Percentiles rank a stretch among this genome's conserved stretches.
These are phyloP conservation scores for Drosophila nr. perissopoda DNA, from an alignment of 2,888 invertebrate species.

Conservation along the genomic window DNA sequence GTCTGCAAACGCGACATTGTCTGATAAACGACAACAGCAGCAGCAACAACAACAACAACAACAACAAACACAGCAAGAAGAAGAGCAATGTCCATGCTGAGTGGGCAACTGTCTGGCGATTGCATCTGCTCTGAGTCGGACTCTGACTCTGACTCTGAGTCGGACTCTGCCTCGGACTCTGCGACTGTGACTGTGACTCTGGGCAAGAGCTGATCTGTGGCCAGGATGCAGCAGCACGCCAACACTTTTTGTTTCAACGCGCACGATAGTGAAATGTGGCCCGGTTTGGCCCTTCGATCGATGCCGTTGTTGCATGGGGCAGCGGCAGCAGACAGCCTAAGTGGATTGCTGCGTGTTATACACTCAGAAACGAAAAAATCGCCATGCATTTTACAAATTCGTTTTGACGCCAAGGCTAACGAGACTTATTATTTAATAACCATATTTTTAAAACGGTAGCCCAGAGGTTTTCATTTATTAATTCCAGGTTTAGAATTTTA, in stretches of 20 bases:
- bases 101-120: conserved; percentile 68
- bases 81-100: conserved; percentile 53
- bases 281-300: conserved; percentile 51
- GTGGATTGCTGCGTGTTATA: conserved; percentile 62
- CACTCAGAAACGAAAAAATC: background rate
- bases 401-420: background rate
- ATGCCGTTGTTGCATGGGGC: conserved; percentile 13
- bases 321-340: conserved; percentile 75
- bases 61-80: conserved; percentile 22
- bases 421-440: background rate
- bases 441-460: background rate
- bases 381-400: background rate
- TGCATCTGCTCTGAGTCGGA: conserved; percentile 58
- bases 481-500: background rate
- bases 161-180: conserved; percentile 40
- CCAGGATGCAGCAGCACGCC: conserved; percentile 74
- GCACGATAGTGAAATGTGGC: conserved; percentile 69
- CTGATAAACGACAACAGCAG: conserved; percentile 76
- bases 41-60: conserved; percentile 16
- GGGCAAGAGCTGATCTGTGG: conserved; percentile 49
- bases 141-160: conserved; percentile 47
- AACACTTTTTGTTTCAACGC: conserved; percentile 80
- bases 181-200: conserved; percentile 46
- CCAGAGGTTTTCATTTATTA: background rate
- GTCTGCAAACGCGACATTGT: conserved; percentile 80